A percentile compares a stretch with the other conserved stretches of the same genome.
Evolutionary conservation across 2,113 vertebrate genomes (phyloP).

Genomic region (Nothoprocta pentlandii): DNA sequence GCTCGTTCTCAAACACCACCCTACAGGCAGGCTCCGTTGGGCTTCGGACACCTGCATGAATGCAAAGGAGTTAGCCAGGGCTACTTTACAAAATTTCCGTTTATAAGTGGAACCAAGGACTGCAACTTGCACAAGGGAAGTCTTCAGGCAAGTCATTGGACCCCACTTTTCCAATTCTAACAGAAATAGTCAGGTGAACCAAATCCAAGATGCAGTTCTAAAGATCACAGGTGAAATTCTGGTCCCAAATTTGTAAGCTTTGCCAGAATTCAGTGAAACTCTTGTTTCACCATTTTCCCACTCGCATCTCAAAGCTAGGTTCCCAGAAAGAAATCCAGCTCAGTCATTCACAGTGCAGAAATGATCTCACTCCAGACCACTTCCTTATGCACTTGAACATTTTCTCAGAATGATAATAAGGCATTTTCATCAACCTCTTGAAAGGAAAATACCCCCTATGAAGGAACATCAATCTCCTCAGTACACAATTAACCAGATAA

Average conservation of each 20-base stretch:
- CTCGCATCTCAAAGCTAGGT: neutral
- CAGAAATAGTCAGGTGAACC: neutral
- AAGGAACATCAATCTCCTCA: neutral
- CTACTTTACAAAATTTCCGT: neutral
- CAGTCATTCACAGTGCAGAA: neutral
- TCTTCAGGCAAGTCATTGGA: neutral
- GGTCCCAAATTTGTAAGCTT: neutral
- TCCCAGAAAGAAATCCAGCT: neutral
- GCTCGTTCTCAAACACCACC: constrained; percentile 93
- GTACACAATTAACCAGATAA: neutral
- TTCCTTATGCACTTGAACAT: fast-evolving
- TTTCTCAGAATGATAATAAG: neutral
- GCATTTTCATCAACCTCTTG: neutral
- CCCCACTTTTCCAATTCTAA: fast-evolving
- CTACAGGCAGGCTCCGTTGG: constrained; percentile 88
- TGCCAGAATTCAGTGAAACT: neutral
- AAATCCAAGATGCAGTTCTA: neutral
- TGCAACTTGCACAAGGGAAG: fast-evolving
- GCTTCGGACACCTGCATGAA: constrained; percentile 80
- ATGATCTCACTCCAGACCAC: fast-evolving
- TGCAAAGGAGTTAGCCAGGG: neutral
- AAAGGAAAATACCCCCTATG: neutral
- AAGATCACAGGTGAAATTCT: neutral
- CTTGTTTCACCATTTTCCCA: neutral
- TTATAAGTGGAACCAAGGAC: neutral